Evolutionary conservation across 1,140 invertebrate genomes (phyloP).

Genomic region (Aphis gossypii): DNA sequence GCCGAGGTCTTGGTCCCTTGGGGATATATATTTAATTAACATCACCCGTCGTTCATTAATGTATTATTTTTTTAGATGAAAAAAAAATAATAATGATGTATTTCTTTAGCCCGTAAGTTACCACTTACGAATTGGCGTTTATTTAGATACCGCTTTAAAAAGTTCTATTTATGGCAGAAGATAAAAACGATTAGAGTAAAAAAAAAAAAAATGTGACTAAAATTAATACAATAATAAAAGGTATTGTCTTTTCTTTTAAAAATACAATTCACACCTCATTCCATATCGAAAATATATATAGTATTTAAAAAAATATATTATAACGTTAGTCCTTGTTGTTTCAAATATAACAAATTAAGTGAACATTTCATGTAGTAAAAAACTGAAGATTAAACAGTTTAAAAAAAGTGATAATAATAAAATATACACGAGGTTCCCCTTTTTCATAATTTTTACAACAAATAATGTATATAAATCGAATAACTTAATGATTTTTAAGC

Average conservation of each 20-base stretch:
- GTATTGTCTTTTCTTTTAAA: background rate
- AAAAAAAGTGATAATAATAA: background rate
- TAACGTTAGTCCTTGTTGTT: background rate
- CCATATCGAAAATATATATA: no score
- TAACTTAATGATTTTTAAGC: background rate
- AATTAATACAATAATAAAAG: background rate
- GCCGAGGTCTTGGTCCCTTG: no score
- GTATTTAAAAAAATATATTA: no score
- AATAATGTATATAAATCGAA: background rate
- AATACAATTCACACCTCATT: no score
- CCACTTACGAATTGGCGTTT: no score
- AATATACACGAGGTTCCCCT: background rate
- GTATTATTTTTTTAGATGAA: no score
- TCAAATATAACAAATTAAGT: background rate
- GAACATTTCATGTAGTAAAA: background rate
- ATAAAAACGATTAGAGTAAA: background rate
- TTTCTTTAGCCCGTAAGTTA: no score
- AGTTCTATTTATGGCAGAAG: background rate
- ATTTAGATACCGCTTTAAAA: background rate
- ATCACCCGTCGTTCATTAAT: no score
- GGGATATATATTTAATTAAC: no score
- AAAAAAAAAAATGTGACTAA: background rate
- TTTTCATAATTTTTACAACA: background rate
- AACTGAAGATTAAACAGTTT: background rate
- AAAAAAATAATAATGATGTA: no score